A percentile compares a stretch with the other conserved stretches of the same genome.
Evolutionary conservation across 1,140 invertebrate species (phyloP).

Genomic region (Aporrectodea caliginosa): DNA sequence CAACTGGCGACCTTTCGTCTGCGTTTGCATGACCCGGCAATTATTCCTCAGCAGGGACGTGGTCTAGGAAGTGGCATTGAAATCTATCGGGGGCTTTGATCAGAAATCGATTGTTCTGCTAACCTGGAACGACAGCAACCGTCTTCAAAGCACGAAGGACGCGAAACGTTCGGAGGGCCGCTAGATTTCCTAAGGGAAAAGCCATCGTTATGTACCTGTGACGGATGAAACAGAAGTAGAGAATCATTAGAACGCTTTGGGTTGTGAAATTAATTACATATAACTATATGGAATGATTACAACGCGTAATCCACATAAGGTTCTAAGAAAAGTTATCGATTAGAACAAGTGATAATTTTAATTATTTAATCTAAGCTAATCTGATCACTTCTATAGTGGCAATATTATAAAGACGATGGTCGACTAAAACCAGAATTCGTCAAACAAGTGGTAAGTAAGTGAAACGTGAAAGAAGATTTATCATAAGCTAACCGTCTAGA

Average conservation of each 20-base stretch:
- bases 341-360: no score
- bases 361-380: no score
- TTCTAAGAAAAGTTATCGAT: not conserved
- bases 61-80: no score
- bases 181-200: constrained; percentile 82
- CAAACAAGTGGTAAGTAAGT: no score
- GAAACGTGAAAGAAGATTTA: no score
- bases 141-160: constrained; percentile 91
- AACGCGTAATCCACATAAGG: not conserved
- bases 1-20: not conserved
- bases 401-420: no score
- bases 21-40: not conserved
- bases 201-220: constrained; percentile 57
- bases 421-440: no score
- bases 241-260: no score
- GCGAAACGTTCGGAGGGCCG: constrained; percentile 85
- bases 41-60: no score
- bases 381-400: no score
- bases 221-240: constrained; percentile 22
- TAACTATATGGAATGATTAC: not conserved
- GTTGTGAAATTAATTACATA: no score
- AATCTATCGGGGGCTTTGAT: not conserved
- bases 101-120: constrained; percentile 48
- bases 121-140: constrained; percentile 93
- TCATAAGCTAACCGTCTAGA: no score